Evolutionary conservation across 2,888 invertebrate species (phyloP), one percentile per base, ranked within the genome.

Genomic region (Hipparchia sbordonii): DNA sequence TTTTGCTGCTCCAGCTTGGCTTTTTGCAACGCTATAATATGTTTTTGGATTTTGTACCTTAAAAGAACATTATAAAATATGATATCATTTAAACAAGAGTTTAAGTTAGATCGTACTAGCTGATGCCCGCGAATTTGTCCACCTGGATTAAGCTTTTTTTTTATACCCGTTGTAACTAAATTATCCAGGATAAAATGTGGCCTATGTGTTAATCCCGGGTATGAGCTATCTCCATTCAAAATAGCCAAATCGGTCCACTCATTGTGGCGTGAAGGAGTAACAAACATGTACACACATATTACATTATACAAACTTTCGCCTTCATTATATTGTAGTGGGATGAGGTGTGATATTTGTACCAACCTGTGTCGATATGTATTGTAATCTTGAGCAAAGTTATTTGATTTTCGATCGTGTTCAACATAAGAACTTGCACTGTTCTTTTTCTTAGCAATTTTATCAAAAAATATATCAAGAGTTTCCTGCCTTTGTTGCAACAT

Each of bases 11-110:
- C 95, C 73, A 97, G 84, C 87, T 96, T 96, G 1, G 94, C 88
- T 83, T 95, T 96, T 85, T 97, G 97, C 48, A 95, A 87, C 48
- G 96, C 95, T 73, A 97, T 97, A 61, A 97, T 96, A 77, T 95
- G 95, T 82, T 96, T 96, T 83, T 97, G 97, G 9, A 96, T 94
- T 85, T 95, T 95, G 75, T 95, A 95, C 79, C 96, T 95, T 77
- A 74, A 87, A 62, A 23, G 8, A 63, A 23, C 48, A 45, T 9
- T 10, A 33, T 13, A 33, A 51, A 54, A 54, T 23, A 67, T 13
- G 13, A 73, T 61, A 74, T 10, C 33, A 59, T 33, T 10, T 10
- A 39, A 39, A 39, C 10, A 39, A 33, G 5, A 10, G 33, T 60
- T 39, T 6, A 7, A 33, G 33, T 2, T n/a, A 23, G 23, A 33